Evolutionary conservation across 2,888 invertebrate species (phyloP).

Genomic region (Aproaerema taeniolella): DNA sequence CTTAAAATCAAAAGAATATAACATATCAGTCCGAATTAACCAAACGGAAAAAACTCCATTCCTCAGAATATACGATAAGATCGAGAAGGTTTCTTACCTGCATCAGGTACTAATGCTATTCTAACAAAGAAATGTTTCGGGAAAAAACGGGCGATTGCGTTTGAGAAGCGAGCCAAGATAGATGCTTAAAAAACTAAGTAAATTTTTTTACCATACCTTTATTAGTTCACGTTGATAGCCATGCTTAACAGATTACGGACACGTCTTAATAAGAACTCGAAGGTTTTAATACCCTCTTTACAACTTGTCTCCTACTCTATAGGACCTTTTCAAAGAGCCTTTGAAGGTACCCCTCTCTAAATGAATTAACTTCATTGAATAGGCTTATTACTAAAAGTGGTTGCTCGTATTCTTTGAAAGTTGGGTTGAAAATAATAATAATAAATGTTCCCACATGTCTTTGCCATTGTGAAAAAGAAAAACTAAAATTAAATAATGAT

Average conservation of each 20-base stretch:
- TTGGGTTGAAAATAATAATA: slow-evolving; percentile 1
- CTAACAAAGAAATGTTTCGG: slow-evolving; percentile 12
- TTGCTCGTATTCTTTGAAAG: slow-evolving; percentile 4
- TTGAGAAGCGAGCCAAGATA: too few relatives aligned
- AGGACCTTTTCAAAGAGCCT: slow-evolving; percentile 10
- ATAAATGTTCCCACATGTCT: slow-evolving; percentile 4
- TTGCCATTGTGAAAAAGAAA: neutral
- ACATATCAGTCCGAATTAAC: too few relatives aligned
- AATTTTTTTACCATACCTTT: too few relatives aligned
- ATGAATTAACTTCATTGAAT: slow-evolving; percentile 34
- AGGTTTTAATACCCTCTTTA: slow-evolving; percentile 4
- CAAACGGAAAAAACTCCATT: too few relatives aligned
- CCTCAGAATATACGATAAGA: too few relatives aligned
- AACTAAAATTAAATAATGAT: neutral
- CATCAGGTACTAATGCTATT: too few relatives aligned
- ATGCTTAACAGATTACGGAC: neutral
- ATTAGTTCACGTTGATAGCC: neutral
- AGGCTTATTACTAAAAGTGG: slow-evolving; percentile 46
- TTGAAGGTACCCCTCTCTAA: slow-evolving; percentile 10
- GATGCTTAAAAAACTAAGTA: too few relatives aligned
- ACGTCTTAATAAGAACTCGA: slow-evolving; percentile 2
- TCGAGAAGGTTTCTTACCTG: slow-evolving; percentile 23
- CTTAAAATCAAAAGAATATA: too few relatives aligned
- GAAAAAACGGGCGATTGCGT: too few relatives aligned
- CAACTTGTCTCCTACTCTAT: slow-evolving; percentile 2